Base-by-base conservation (phyloP, 2,888 invertebrate species). In the Oeneis ivallda region DNA sequence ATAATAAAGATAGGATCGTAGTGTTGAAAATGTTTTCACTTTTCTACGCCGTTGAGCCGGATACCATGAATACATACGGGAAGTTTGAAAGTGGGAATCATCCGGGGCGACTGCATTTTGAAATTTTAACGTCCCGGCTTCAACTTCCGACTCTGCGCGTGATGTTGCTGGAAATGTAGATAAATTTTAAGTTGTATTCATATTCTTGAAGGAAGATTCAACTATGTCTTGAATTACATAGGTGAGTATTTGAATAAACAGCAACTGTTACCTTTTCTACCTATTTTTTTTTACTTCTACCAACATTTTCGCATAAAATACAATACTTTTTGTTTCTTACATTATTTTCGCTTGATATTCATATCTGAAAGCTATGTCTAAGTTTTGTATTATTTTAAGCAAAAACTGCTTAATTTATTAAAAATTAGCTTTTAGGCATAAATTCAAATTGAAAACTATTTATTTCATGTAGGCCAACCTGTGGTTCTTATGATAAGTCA, bases 1-100 rank as follows among this genome's bases (percentile, higher is more conserved):
- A 57, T 17, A 57, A 39, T 69, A 62, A 70, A 76, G 77, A 78
- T 78, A 73, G 79, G 81, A 75, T 77, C 80, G 80, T 80, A 76
- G 76, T 75, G 74, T 75, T 74, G 76, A 76, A 80, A 84, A 86
- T 86, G 87, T 87, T 89, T 87, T 89, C 89, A 89, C 86, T 90
- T 90, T 89, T 89, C 88, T 82, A 84, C 86, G 76, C 80, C 87
- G 84, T 74, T 87, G 89, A 81, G 80, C 84, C 82, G 84, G 76
- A 80, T 79, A 78, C 82, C 77, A 79, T 83, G 84, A 86, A 86
- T 87, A 84, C 78, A 80, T 79, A 84, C 81, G 79, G 80, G 76
- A 87, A 86, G 81, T 87, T 87, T 82, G 82, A 82, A 86, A 84
- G 83, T 82, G 80, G 84, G 83, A 86, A 85, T 84, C 82, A 84